phyloP scores from a whole-genome alignment of 1,140 invertebrate species.

The Lucilia sericata region DNA sequence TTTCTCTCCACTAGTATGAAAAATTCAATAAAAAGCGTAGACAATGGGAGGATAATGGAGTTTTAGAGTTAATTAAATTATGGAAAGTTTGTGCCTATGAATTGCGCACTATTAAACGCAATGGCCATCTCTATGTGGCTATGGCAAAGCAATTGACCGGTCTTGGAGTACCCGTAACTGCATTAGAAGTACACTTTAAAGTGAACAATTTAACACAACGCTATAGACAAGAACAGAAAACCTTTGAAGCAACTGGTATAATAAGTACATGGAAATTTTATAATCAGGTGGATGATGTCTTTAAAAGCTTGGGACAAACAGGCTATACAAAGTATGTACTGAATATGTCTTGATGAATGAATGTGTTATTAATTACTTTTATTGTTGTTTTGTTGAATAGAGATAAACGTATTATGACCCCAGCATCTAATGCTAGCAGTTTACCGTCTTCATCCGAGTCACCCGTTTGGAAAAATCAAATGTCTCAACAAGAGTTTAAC shows the following conservation, averaged over 20 bases:
- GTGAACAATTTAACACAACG: constrained; percentile 66
- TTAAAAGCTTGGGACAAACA: constrained; percentile 64
- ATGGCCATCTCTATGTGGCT: constrained; percentile 67
- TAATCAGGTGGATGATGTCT: constrained; percentile 67
- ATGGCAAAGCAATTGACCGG: constrained; percentile 61
- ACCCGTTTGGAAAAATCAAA: constrained; percentile 67
- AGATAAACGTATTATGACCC: constrained; percentile 66
- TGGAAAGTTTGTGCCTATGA: constrained; percentile 68
- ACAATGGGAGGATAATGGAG: constrained; percentile 68
- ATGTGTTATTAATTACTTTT: constrained; percentile 1
- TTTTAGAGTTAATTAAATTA: constrained; percentile 66
- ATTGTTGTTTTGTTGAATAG: constrained; percentile 47
- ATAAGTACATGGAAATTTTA: constrained; percentile 67
- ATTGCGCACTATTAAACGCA: constrained; percentile 67
- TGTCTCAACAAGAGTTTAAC: constrained; percentile 67
- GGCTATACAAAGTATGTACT: constrained; percentile 59
- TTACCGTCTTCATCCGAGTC: constrained; percentile 66
- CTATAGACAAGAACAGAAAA: constrained; percentile 65
- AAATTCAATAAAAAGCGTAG: constrained; percentile 68
- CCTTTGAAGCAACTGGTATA: constrained; percentile 64
- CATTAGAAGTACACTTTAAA: constrained; percentile 66
- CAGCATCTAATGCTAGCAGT: constrained; percentile 63
- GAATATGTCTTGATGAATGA: not conserved
- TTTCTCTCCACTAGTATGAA: constrained; percentile 57
- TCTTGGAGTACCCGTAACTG: constrained; percentile 64